Evolutionary conservation across 2,113 vertebrate species (phyloP).

Genomic region (Xiphophorus maculatus): DNA sequence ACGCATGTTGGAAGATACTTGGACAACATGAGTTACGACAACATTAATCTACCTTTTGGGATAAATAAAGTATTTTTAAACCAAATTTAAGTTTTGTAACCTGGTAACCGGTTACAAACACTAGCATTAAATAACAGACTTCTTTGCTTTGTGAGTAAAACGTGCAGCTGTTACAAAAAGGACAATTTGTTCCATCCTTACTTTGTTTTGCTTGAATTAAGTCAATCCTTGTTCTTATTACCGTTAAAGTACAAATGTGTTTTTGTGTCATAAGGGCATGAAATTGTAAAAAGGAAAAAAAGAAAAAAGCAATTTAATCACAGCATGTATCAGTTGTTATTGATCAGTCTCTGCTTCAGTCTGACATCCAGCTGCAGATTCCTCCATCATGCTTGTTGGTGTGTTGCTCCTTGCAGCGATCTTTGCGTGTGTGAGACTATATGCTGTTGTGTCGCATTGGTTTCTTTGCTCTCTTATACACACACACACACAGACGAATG

Average conservation of each 20-base stretch:
- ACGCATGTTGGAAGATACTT: no score
- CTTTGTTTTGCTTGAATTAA: background rate
- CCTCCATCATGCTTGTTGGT: conserved; percentile 8
- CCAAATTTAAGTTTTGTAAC: background rate
- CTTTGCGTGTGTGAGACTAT: conserved; percentile 19
- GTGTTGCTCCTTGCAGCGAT: background rate
- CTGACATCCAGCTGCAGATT: conserved; percentile 16
- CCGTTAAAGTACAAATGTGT: background rate
- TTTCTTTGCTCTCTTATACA: conserved; percentile 1
- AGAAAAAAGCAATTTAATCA: conserved; percentile 38
- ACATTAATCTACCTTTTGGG: no score
- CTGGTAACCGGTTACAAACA: background rate
- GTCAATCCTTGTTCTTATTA: background rate
- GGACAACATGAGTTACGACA: no score
- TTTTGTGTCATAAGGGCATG: background rate
- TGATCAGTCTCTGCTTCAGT: conserved; percentile 21
- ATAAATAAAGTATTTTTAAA: no score
- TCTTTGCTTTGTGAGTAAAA: background rate
- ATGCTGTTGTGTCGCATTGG: conserved; percentile 23
- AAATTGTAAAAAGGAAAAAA: background rate
- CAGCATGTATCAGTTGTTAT: conserved; percentile 28
- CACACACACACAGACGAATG: background rate
- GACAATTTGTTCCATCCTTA: conserved; percentile 8
- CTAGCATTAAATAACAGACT: background rate
- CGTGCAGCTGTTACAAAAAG: background rate